Conservation (phyloP, 2,113 vertebrate species). For the Neopipo cinnamomea region DNA sequence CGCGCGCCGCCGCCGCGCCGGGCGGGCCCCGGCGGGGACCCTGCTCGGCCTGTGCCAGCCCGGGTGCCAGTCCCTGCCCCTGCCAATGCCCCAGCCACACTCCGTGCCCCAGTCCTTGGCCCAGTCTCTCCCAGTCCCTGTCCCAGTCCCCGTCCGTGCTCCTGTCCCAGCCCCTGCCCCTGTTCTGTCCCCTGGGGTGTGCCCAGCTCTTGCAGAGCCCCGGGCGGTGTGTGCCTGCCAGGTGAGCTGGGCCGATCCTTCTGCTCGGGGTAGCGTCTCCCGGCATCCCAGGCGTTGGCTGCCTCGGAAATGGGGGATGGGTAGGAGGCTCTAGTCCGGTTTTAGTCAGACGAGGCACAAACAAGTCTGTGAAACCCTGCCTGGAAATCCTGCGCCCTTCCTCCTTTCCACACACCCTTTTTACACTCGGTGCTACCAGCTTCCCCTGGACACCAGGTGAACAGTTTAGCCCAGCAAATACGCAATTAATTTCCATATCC, state of each 20-base stretch:
- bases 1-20: too few species aligned
- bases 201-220: neutral
- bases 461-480: neutral
- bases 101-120: too few species aligned
- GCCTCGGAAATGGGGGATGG: neutral
- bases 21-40: too few species aligned
- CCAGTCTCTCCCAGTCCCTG: too few species aligned
- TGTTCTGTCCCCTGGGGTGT: neutral
- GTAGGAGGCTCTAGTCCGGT: neutral
- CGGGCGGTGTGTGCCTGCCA: accelerated
- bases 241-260: neutral
- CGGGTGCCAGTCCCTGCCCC: neutral
- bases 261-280: neutral
- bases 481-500: accelerated
- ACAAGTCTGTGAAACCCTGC: neutral
- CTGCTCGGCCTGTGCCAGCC: neutral
- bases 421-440: accelerated
- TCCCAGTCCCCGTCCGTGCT: accelerated
- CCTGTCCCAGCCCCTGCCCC: too few species aligned
- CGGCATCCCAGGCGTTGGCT: neutral
- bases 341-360: neutral
- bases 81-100: neutral
- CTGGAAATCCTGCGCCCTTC: accelerated
- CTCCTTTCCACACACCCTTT: too few species aligned
- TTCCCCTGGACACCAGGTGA: neutral